Percentiles rank a stretch among this genome's conserved stretches.
Conservation (phyloP, 2,113 vertebrate species). For the Pleuronectes platessa region DNA sequence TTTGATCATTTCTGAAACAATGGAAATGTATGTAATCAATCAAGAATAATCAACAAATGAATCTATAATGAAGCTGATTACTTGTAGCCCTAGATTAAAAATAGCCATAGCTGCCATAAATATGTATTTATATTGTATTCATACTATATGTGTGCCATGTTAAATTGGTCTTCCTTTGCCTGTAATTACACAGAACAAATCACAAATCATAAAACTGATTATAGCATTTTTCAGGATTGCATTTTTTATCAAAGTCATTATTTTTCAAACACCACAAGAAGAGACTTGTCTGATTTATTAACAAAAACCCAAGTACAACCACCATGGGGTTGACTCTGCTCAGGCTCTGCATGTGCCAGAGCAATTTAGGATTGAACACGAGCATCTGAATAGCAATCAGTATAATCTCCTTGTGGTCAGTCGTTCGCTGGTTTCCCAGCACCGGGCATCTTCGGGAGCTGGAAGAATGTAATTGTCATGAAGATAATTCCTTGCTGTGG, state of each 20-base stretch:
- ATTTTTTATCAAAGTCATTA: neutral
- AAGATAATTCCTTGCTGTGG: constrained; percentile 59
- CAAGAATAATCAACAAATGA: neutral
- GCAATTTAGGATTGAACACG: constrained; percentile 61
- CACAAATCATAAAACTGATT: neutral
- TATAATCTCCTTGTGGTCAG: constrained; percentile 65
- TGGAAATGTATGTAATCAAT: neutral
- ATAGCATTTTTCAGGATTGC: neutral
- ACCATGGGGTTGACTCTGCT: constrained; percentile 4
- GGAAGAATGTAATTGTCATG: constrained; percentile 56
- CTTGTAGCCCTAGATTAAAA: neutral
- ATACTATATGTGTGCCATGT: neutral
- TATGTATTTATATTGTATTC: neutral
- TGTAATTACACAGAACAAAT: neutral
- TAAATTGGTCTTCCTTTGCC: neutral
- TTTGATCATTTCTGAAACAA: neutral
- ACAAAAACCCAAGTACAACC: constrained; percentile 21
- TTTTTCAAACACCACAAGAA: neutral
- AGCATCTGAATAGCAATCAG: constrained; percentile 66
- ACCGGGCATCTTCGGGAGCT: constrained; percentile 51
- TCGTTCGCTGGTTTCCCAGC: constrained; percentile 45
- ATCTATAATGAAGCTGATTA: neutral
- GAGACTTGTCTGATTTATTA: constrained; percentile 41
- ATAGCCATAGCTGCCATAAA: neutral
- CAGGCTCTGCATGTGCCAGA: constrained; percentile 29